These are phyloP conservation scores for Lasioglossum leucozonium DNA, from an alignment of 2,888 invertebrate genomes.

Conservation along the genomic window DNA sequence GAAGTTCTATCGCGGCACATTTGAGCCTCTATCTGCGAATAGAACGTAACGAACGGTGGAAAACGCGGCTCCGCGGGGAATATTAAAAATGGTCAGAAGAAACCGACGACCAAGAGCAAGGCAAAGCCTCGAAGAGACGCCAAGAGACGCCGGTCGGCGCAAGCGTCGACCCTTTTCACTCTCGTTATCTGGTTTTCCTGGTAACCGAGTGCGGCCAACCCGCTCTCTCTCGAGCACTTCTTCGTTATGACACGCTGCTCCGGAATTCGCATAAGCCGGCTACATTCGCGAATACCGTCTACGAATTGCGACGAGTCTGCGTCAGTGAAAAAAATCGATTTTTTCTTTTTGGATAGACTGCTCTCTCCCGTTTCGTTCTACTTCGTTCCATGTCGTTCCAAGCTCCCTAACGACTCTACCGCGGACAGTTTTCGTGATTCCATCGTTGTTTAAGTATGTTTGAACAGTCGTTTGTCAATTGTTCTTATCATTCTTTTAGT, in stretches of 20 bases:
- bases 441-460: neutral
- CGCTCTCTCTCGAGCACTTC: slow-evolving; percentile 42
- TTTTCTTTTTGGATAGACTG: neutral
- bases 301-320: neutral
- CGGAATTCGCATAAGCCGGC: slow-evolving; percentile 48
- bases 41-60: neutral
- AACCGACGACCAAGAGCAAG: neutral
- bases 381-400: neutral
- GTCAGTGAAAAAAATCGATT: too few relatives aligned
- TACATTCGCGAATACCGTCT: neutral
- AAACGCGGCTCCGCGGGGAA: neutral
- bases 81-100: neutral
- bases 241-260: slow-evolving; percentile 57
- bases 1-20: slow-evolving; percentile 11
- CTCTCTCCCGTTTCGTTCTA: neutral
- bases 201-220: slow-evolving; percentile 55
- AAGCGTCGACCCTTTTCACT: slow-evolving; percentile 67
- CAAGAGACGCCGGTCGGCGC: slow-evolving; percentile 33
- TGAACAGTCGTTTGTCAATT: neutral
- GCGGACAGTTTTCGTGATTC: neutral
- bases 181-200: slow-evolving; percentile 62
- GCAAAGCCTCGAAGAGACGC: neutral
- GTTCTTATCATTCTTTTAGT: neutral
- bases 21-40: slow-evolving; percentile 7
- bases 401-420: neutral